phyloP scores from a whole-genome alignment of 2,797 vertebrate species.

The Pangasius sanitwongsei region DNA sequence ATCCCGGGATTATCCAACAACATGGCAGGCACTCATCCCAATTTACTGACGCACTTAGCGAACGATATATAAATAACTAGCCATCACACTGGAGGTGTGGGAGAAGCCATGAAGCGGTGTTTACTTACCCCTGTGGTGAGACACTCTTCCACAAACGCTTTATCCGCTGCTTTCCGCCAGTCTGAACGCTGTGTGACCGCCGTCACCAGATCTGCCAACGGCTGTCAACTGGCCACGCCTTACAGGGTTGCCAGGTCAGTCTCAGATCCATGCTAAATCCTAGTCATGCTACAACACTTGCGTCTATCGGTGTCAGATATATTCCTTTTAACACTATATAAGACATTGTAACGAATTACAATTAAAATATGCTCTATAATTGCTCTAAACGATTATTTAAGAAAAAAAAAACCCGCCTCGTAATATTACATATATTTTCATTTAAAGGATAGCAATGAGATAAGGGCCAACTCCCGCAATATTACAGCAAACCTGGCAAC shows the following conservation, averaged over 20 bases:
- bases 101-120: background rate
- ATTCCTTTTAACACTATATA: background rate
- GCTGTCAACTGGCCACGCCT: too few relatives aligned
- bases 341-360: background rate
- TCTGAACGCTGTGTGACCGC: background rate
- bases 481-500: background rate
- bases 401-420: too few relatives aligned
- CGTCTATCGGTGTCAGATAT: background rate
- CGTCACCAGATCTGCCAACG: accelerated
- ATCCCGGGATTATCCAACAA: background rate
- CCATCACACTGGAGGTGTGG: background rate
- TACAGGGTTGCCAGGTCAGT: background rate
- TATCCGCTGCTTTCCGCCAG: too few relatives aligned
- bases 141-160: background rate
- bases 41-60: background rate
- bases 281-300: background rate
- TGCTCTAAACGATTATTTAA: background rate
- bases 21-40: too few relatives aligned
- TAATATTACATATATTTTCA: background rate
- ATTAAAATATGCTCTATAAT: background rate
- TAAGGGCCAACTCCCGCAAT: accelerated
- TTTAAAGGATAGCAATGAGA: background rate
- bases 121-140: background rate
- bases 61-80: background rate
- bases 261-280: background rate